Evolutionary conservation across 2,113 vertebrate species (phyloP).

Genomic region (Neotragus pygmaeus): DNA sequence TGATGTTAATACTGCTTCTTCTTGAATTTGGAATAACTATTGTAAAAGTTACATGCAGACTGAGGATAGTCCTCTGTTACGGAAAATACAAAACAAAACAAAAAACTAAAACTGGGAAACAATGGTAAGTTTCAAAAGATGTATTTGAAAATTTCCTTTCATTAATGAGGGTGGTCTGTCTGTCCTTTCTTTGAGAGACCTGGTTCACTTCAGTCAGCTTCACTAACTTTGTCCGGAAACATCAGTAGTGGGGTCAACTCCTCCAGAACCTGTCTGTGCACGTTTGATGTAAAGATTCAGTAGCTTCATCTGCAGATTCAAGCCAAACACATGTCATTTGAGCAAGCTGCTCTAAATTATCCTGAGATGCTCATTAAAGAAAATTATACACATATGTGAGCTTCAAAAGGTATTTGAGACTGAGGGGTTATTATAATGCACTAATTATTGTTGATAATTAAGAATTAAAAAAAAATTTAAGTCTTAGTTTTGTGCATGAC

Average conservation of each 20-base stretch:
- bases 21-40: conserved; percentile 81
- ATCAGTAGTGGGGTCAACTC: conserved; percentile 87
- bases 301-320: conserved; percentile 91
- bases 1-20: conserved; percentile 85
- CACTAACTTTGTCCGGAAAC: conserved; percentile 88
- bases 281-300: conserved; percentile 98
- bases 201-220: conserved; percentile 65
- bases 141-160: conserved; percentile 72
- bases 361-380: neutral
- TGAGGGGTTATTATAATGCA: neutral
- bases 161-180: conserved; percentile 64
- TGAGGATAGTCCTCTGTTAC: conserved; percentile 72
- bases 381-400: neutral
- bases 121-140: conserved; percentile 68
- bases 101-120: conserved; percentile 65
- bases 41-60: conserved; percentile 86
- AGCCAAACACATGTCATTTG: conserved; percentile 50
- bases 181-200: conserved; percentile 71
- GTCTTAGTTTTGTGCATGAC: neutral
- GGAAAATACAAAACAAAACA: conserved; percentile 57
- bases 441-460: neutral
- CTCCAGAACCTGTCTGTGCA: conserved; percentile 91
- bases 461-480: neutral
- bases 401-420: neutral
- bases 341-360: neutral